Percentiles rank a stretch among this genome's conserved stretches.
Conservation (phyloP, 2,888 invertebrate genomes). For the Galerucella nymphaeae region DNA sequence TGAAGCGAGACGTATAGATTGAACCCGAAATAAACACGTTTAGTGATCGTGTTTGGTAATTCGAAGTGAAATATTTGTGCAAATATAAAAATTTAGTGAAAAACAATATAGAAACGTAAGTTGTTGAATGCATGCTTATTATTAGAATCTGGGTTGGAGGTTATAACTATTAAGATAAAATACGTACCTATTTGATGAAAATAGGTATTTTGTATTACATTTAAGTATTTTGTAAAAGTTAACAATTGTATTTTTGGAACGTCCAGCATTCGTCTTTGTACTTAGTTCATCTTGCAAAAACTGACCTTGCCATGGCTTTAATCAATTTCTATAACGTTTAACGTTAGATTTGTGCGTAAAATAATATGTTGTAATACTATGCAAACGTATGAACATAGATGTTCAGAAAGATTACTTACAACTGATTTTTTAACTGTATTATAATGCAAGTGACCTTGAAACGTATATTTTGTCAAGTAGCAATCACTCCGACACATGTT, state of each 20-base stretch:
- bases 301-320: not conserved
- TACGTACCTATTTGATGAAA: too few species aligned
- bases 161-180: too few species aligned
- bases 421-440: not conserved
- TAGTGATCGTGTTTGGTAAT: not conserved
- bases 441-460: not conserved
- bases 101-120: not conserved
- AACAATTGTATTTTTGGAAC: too few species aligned
- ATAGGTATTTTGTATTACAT: too few species aligned
- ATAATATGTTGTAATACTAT: not conserved
- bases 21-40: not conserved
- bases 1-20: not conserved
- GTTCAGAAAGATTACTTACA: not conserved
- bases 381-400: not conserved
- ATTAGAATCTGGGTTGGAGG: too few species aligned
- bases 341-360: too few species aligned
- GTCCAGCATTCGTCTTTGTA: not conserved
- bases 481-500: not conserved
- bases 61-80: not conserved
- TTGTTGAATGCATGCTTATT: not conserved
- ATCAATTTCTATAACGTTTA: not conserved
- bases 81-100: not conserved
- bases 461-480: too few species aligned
- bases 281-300: not conserved
- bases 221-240: too few species aligned